phyloP scores from a whole-genome alignment of 2,888 invertebrate genomes.

The Clostera curtula region DNA sequence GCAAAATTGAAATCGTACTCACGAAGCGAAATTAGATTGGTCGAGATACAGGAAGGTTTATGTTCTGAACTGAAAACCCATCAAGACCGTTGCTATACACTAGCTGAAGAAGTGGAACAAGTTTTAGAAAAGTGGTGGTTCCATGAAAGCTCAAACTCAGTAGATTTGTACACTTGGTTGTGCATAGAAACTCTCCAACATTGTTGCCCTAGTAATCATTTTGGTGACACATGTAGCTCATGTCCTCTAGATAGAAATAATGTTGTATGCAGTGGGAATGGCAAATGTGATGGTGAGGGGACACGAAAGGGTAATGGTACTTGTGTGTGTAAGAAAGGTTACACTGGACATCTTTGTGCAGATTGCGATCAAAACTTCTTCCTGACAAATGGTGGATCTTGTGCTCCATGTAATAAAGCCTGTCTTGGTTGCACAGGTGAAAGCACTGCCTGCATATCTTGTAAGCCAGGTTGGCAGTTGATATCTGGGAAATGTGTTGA shows the following conservation, averaged over 20 bases:
- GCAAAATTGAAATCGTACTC: slow-evolving; percentile 87
- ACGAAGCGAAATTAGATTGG: slow-evolving; percentile 90
- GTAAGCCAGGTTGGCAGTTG: slow-evolving; percentile 82
- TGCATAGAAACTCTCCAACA: slow-evolving; percentile 85
- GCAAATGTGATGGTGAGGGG: slow-evolving; percentile 87
- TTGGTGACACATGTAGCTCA: slow-evolving; percentile 83
- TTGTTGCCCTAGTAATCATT: slow-evolving; percentile 91
- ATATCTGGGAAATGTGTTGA: slow-evolving; percentile 84
- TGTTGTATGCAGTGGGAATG: slow-evolving; percentile 86
- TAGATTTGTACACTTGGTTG: slow-evolving; percentile 75
- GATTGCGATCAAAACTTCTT: slow-evolving; percentile 83
- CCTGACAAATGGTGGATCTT: slow-evolving; percentile 75
- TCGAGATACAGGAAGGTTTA: slow-evolving; percentile 92
- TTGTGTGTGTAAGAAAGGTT: slow-evolving; percentile 90
- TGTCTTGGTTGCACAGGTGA: slow-evolving; percentile 85
- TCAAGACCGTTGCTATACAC: slow-evolving; percentile 85
- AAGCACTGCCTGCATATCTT: slow-evolving; percentile 76
- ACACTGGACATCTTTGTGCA: slow-evolving; percentile 83
- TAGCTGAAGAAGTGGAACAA: slow-evolving; percentile 88
- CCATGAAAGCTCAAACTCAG: slow-evolving; percentile 66
- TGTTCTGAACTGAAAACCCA: slow-evolving; percentile 82
- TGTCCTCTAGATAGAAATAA: slow-evolving; percentile 76
- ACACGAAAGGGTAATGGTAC: slow-evolving; percentile 94
- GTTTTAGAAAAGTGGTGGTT: slow-evolving; percentile 94
- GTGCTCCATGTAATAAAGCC: slow-evolving; percentile 84